Evolutionary conservation across 2,113 vertebrate genomes (phyloP).

Genomic region (Podocnemis expansa): DNA sequence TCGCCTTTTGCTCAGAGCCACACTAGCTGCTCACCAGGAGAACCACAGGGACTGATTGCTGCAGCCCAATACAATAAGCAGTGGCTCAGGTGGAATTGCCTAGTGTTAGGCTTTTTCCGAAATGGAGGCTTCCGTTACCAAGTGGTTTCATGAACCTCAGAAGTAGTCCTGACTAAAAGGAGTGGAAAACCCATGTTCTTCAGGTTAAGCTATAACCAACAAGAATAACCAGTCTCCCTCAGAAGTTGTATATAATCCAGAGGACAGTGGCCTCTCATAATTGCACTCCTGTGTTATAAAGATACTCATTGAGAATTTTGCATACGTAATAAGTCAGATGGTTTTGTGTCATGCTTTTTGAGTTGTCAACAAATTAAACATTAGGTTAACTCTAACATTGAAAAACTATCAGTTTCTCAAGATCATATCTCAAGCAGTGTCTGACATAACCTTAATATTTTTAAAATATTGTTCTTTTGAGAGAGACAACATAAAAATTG

Average conservation of each 20-base stretch:
- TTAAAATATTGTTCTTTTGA: neutral
- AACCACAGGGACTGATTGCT: neutral
- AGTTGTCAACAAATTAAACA: conserved; percentile 3
- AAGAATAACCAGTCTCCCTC: neutral
- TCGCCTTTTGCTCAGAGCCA: neutral
- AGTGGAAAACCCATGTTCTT: neutral
- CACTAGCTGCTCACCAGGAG: accelerated
- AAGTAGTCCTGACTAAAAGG: neutral
- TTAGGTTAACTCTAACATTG: neutral
- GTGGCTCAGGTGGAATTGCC: neutral
- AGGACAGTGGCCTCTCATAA: neutral
- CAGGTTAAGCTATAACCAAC: neutral
- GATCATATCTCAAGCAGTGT: neutral
- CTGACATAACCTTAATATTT: neutral
- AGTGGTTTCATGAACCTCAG: neutral
- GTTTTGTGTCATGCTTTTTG: conserved; percentile 1
- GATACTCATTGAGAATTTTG: neutral
- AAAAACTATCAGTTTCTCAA: neutral
- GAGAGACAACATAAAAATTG: neutral
- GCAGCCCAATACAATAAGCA: neutral
- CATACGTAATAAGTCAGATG: neutral
- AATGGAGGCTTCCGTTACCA: neutral
- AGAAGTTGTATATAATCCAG: neutral
- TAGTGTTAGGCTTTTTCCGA: neutral
- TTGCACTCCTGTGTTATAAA: neutral